Conservation (phyloP, 2,888 invertebrate genomes). For the Epinotia demarniana region DNA sequence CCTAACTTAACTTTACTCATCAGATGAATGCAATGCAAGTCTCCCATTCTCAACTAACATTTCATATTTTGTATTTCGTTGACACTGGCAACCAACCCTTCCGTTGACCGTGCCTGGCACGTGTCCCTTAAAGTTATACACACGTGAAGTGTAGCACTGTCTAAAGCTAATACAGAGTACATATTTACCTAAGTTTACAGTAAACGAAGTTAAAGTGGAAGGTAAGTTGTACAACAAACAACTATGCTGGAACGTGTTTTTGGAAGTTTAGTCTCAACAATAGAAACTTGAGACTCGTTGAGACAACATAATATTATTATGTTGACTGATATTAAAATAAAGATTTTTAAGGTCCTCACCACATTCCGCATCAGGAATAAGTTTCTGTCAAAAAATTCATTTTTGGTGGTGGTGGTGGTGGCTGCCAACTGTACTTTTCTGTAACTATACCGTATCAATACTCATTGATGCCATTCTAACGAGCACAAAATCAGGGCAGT, state of each 20-base stretch:
- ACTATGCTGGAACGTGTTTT: neutral
- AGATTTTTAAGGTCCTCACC: too few species aligned
- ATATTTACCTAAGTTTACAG: constrained; percentile 1
- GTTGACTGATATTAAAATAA: too few species aligned
- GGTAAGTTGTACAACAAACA: neutral
- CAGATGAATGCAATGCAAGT: too few species aligned
- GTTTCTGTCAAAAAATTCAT: too few species aligned
- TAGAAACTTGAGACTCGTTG: neutral
- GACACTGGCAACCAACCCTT: neutral
- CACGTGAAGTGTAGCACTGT: constrained; percentile 1
- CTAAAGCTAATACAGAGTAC: neutral
- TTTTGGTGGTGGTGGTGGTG: too few species aligned
- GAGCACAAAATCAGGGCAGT: too few species aligned
- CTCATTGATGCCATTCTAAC: too few species aligned
- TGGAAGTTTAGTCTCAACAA: neutral
- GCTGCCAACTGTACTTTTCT: too few species aligned
- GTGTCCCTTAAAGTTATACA: constrained; percentile 2
- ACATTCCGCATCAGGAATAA: too few species aligned
- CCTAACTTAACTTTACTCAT: too few species aligned
- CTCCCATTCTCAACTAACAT: neutral
- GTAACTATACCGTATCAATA: too few species aligned
- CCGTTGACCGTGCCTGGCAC: constrained; percentile 18
- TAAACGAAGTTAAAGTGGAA: neutral
- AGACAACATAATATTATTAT: neutral
- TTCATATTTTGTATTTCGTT: neutral